A percentile compares a stretch with the other conserved stretches of the same genome.
Evolutionary conservation across 2,888 invertebrate genomes (phyloP).

Genomic region (Artemia sinica): DNA sequence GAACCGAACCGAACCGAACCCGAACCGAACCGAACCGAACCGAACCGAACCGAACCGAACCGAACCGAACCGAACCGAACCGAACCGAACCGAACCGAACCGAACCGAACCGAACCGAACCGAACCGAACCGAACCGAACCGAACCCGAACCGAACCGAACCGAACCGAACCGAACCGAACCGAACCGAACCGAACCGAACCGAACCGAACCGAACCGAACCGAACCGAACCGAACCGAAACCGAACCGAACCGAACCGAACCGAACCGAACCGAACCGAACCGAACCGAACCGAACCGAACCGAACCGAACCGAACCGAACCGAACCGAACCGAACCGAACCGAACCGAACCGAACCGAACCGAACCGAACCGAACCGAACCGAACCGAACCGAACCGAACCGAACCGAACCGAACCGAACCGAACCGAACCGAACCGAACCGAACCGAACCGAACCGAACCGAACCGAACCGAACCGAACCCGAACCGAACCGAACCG

Average conservation of each 20-base stretch:
- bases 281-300: slow-evolving; percentile 5
- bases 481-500: too few species aligned
- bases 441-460: too few species aligned
- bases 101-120: slow-evolving; percentile 5
- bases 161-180: slow-evolving; percentile 5
- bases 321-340: slow-evolving; percentile 5
- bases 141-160: too few species aligned
- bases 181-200: slow-evolving; percentile 5
- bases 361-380: slow-evolving; percentile 5
- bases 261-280: slow-evolving; percentile 5
- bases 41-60: slow-evolving; percentile 9
- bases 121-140: slow-evolving; percentile 2
- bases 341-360: slow-evolving; percentile 5
- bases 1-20: slow-evolving; percentile 9
- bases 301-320: slow-evolving; percentile 5
- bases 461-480: too few species aligned
- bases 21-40: too few species aligned
- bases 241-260: slow-evolving; percentile 8
- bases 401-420: slow-evolving; percentile 5
- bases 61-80: slow-evolving; percentile 12
- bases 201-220: slow-evolving; percentile 5
- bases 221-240: too few species aligned
- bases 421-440: slow-evolving; percentile 5
- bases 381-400: slow-evolving; percentile 5
- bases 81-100: slow-evolving; percentile 5